A percentile compares a stretch with the other conserved stretches of the same genome.
Evolutionary conservation across 2,113 vertebrate genomes (phyloP).

Genomic region (Melospiza georgiana): DNA sequence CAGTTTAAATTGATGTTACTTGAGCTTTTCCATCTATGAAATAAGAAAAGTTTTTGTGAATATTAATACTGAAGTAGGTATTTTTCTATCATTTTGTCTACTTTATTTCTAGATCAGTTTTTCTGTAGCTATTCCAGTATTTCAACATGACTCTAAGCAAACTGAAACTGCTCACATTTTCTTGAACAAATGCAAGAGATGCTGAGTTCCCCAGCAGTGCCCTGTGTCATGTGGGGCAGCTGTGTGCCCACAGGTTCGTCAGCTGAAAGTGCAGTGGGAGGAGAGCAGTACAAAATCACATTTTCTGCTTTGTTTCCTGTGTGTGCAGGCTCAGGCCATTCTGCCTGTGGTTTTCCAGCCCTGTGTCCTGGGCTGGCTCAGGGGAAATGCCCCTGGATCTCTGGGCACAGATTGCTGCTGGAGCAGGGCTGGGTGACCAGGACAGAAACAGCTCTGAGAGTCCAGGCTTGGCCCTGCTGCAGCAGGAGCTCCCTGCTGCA

Average conservation of each 20-base stretch:
- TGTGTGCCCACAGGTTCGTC: neutral
- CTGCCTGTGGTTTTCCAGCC: neutral
- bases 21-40: neutral
- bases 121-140: neutral
- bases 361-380: neutral
- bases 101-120: neutral
- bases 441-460: neutral
- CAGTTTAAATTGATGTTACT: neutral
- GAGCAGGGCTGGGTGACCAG: neutral
- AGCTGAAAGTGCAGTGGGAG: neutral
- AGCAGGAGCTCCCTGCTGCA: neutral
- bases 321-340: neutral
- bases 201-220: neutral
- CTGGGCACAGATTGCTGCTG: neutral
- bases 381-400: neutral
- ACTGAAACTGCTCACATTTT: neutral
- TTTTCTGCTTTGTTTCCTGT: slow-evolving; percentile 14
- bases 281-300: neutral
- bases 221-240: neutral
- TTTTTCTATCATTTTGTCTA: neutral
- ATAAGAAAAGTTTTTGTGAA: neutral
- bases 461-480: too few relatives aligned
- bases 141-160: neutral
- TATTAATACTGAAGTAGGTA: neutral
- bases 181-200: neutral